Evolutionary conservation across 1,140 invertebrate species (phyloP).

Genomic region (Stenopsyche tienmushanensis): DNA sequence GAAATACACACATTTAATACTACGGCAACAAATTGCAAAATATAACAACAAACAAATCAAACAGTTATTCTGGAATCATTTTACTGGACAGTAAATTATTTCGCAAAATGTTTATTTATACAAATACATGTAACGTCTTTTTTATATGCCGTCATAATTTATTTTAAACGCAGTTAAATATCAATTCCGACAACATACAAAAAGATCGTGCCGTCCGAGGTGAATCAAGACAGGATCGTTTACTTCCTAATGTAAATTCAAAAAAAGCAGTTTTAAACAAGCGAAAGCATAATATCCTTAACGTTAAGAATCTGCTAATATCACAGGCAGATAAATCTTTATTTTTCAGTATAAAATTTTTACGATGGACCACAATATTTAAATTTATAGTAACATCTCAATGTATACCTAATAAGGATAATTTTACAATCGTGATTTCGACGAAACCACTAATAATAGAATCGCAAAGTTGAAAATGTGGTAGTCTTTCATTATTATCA

Average conservation of each 20-base stretch:
- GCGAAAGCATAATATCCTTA: slow-evolving; percentile 32
- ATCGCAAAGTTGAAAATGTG: slow-evolving; percentile 25
- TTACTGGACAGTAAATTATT: too few relatives aligned
- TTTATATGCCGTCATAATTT: too few relatives aligned
- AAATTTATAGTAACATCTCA: slow-evolving; percentile 2
- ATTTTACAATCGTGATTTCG: slow-evolving; percentile 3
- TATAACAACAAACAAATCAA: too few relatives aligned
- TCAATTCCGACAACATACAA: too few relatives aligned
- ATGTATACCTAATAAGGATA: slow-evolving; percentile 8
- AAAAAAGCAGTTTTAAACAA: background rate
- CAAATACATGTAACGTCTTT: too few relatives aligned
- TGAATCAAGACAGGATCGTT: too few relatives aligned
- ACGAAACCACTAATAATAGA: slow-evolving; percentile 11
- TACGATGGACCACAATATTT: slow-evolving; percentile 39
- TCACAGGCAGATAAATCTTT: slow-evolving; percentile 42
- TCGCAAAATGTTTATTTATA: too few relatives aligned
- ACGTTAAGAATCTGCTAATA: slow-evolving; percentile 40
- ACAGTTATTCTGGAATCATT: too few relatives aligned
- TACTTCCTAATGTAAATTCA: background rate
- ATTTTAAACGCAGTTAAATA: too few relatives aligned
- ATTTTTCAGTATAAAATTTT: slow-evolving; percentile 34
- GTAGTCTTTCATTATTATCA: slow-evolving; percentile 28
- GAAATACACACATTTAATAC: too few relatives aligned
- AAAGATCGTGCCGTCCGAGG: too few relatives aligned
- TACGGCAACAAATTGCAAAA: too few relatives aligned